Evolutionary conservation across 53 echinoderm and acorn worm species (phyloP), one percentile per base, ranked within the genome.

Genomic region (Patiria pectinifera): DNA sequence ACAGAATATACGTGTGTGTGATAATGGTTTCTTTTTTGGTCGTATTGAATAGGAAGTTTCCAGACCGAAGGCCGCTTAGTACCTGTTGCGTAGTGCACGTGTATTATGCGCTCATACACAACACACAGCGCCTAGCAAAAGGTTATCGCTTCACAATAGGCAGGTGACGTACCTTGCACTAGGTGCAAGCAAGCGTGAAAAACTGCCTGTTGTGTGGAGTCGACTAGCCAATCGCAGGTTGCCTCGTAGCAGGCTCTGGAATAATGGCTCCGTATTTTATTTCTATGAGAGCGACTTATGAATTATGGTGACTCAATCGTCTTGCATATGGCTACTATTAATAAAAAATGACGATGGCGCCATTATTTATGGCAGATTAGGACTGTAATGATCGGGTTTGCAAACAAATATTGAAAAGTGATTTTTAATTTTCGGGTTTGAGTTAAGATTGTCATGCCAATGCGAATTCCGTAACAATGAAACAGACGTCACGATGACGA

Each of bases 151-250:
- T 14, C 19, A 85, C 69, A 85, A 69, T 85, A 9, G 26, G 2
- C 45, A 85, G 85, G 85, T 85, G 43, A 45, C 15, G 26, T 6
- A 9, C 85, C 66, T 45, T 85, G n/a, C 48, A 85, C 18, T 15
- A 44, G 63, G 43, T 19, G 23, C 85, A 85, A 13, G 63, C 26
- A 43, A 69, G 45, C 85, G 70, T 85, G 69, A 85, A 85, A 14
- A 8, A 66, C 43, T 45, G 85, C 70, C 66, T 66, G 45, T 15
- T 18, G 7, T 2, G 14, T 69, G 69, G 43, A 69, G 45, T 35
- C 66, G 45, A 45, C 85, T 21, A 85, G 85, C 85, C 85, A 85
- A 85, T 85, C 85, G 16, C 10, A 9, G 35, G 45, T 8, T 69
- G 85, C 13, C 85, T 85, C 85, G 85, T 85, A 47, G 69, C 24